Percentiles rank a stretch among this genome's conserved stretches.
Evolutionary conservation across 2,888 invertebrate genomes (phyloP).

Genomic region (Lathronympha strigana): DNA sequence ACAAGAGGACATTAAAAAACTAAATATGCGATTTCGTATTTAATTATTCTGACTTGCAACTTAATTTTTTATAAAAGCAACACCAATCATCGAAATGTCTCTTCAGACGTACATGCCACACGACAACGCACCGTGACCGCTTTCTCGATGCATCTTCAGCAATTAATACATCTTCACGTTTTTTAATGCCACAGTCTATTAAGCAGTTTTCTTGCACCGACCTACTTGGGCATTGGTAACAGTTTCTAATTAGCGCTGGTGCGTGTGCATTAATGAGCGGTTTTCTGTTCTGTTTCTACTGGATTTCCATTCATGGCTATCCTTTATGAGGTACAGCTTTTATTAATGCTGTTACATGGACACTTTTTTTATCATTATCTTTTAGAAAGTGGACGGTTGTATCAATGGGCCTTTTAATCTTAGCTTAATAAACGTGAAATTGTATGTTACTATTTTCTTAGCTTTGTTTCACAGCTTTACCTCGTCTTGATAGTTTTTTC

Average conservation of each 20-base stretch:
- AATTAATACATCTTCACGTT: constrained; percentile 79
- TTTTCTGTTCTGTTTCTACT: constrained; percentile 46
- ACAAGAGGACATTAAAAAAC: too few relatives aligned
- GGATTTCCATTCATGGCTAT: constrained; percentile 14
- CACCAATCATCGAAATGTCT: constrained; percentile 34
- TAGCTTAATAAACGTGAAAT: too few relatives aligned
- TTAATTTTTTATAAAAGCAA: constrained; percentile 17
- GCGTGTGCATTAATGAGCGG: constrained; percentile 45
- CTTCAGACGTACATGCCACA: constrained; percentile 58
- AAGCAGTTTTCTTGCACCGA: constrained; percentile 66
- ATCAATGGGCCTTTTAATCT: too few relatives aligned
- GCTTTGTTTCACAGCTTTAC: too few relatives aligned
- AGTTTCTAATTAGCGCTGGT: constrained; percentile 65
- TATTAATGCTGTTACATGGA: too few relatives aligned
- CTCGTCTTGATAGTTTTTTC: too few relatives aligned
- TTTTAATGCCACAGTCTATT: constrained; percentile 74
- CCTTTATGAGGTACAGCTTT: too few relatives aligned
- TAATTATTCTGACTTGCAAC: background rate
- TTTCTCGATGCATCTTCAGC: constrained; percentile 75
- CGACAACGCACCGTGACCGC: constrained; percentile 72
- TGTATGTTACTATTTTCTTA: too few relatives aligned
- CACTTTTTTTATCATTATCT: background rate
- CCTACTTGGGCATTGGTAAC: constrained; percentile 56
- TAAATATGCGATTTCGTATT: too few relatives aligned
- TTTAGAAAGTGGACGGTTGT: too few relatives aligned